Evolutionary conservation across 2,888 invertebrate species (phyloP).

Genomic region (Ephialtes manifestator): DNA sequence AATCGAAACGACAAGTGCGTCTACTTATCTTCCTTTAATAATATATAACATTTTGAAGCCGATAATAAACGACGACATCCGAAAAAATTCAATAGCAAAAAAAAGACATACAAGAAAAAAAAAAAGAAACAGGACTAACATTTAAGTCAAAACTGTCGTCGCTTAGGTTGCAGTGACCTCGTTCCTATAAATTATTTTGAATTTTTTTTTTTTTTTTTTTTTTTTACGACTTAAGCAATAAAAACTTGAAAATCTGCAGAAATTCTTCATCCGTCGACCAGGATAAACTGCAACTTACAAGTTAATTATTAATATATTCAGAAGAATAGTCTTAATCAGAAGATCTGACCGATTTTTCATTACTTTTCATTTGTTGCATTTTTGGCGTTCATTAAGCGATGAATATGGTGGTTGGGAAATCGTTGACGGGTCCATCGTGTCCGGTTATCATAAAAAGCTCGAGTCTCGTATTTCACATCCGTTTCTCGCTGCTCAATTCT

Average conservation of each 20-base stretch:
- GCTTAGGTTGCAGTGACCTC: conserved; percentile 4
- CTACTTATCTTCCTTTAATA: background rate
- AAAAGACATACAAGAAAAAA: conserved; percentile 20
- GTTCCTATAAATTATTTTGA: conserved; percentile 9
- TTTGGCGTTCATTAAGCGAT: conserved; percentile 27
- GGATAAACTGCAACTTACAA: conserved; percentile 59
- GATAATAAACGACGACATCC: background rate
- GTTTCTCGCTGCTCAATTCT: background rate
- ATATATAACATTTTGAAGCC: background rate
- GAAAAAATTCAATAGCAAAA: conserved; percentile 55
- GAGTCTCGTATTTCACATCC: conserved; percentile 35
- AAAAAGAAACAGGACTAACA: conserved; percentile 4
- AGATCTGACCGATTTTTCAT: conserved; percentile 1
- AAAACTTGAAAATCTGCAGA: conserved; percentile 61
- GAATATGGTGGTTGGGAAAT: conserved; percentile 36
- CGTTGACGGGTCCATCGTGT: conserved; percentile 14
- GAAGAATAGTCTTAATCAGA: conserved; percentile 31
- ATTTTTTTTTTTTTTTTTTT: background rate
- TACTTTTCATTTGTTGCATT: conserved; percentile 13
- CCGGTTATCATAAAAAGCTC: conserved; percentile 31
- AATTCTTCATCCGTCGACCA: conserved; percentile 40
- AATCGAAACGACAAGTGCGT: conserved; percentile 20
- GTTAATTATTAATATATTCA: conserved; percentile 52
- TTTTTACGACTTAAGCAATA: conserved; percentile 18
- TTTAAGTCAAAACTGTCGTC: conserved; percentile 31